Conservation (phyloP, 2,113 vertebrate genomes). For the Lamprologus ornatipinnis region DNA sequence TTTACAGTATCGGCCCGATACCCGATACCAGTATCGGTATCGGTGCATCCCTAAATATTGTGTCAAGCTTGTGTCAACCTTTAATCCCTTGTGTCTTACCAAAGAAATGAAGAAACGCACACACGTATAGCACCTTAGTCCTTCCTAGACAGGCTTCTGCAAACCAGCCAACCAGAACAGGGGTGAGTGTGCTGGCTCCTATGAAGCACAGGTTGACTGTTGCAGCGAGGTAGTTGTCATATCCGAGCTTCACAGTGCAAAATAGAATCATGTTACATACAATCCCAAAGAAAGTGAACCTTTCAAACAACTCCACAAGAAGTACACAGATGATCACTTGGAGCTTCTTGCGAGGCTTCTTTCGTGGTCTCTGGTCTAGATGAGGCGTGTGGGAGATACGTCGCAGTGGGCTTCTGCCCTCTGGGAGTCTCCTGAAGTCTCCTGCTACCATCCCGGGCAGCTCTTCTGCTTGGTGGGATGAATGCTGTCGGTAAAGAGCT, state of each 20-base stretch:
- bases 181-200: constrained; percentile 74
- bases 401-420: background rate
- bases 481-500: background rate
- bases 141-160: constrained; percentile 75
- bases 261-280: constrained; percentile 91
- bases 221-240: constrained; percentile 78
- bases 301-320: constrained; percentile 85
- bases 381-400: background rate
- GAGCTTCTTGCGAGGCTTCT: constrained; percentile 62
- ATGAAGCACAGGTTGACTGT: constrained; percentile 85
- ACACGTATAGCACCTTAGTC: constrained; percentile 77
- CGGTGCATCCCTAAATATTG: background rate
- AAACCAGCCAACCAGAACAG: constrained; percentile 79
- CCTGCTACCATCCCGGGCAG: constrained; percentile 46
- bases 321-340: constrained; percentile 79
- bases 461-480: background rate
- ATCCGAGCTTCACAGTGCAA: constrained; percentile 82
- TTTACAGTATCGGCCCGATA: no score
- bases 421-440: constrained; percentile 16
- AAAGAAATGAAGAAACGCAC: constrained; percentile 83
- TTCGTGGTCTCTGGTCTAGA: background rate
- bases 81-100: constrained; percentile 71
- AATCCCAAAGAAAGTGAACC: constrained; percentile 86
- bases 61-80: background rate
- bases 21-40: no score